A percentile compares a stretch with the other conserved stretches of the same genome.
Conservation (phyloP, 2,797 vertebrate genomes). For the Falco berigora region DNA sequence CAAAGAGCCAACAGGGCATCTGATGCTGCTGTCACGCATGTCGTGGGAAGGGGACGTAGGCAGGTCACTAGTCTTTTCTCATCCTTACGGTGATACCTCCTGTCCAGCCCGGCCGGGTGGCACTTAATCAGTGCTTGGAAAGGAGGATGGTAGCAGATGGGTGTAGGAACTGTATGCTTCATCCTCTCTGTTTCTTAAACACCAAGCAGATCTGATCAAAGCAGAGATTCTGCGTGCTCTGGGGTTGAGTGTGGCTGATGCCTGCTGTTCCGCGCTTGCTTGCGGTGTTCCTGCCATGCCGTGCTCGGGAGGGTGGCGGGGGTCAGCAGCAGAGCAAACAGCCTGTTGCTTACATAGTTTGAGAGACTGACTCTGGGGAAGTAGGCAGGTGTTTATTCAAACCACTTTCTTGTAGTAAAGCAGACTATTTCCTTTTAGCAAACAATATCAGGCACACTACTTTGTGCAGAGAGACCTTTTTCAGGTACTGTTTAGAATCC, state of each 20-base stretch:
- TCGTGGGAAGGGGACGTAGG: fast-evolving
- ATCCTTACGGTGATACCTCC: not conserved
- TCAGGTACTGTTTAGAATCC: not conserved
- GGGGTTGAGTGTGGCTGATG: not conserved
- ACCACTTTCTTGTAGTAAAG: not conserved
- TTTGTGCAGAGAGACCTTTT: not conserved
- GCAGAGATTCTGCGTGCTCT: fast-evolving
- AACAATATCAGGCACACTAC: not conserved
- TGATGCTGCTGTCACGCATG: not conserved
- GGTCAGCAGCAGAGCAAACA: not conserved
- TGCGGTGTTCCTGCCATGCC: fast-evolving
- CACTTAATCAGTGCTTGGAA: not conserved
- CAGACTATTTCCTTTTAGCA: not conserved
- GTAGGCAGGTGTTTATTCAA: not conserved
- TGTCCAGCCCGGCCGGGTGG: not conserved
- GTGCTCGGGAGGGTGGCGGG: not conserved
- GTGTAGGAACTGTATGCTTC: not conserved
- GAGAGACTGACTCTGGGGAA: not conserved
- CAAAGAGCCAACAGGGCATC: not conserved
- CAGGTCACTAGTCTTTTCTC: not conserved
- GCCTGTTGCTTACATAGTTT: not conserved
- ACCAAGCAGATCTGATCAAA: not conserved
- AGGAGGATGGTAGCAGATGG: not conserved
- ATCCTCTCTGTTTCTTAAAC: not conserved
- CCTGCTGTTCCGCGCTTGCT: not conserved